Evolutionary conservation across 2,797 vertebrate species (phyloP), one percentile per base, ranked within the genome.

Genomic region (Lophura swinhoii): DNA sequence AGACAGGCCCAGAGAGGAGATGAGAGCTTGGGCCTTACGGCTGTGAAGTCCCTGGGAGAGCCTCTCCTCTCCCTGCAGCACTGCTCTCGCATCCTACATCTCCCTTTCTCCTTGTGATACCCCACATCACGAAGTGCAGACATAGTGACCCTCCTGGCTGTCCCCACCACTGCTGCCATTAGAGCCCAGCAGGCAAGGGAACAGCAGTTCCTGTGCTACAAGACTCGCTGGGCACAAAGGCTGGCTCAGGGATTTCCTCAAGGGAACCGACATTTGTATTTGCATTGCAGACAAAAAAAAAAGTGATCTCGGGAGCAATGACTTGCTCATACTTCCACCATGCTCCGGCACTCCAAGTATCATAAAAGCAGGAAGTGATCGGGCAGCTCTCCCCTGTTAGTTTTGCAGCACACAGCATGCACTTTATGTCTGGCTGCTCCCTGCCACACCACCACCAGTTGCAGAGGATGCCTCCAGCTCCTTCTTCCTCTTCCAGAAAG

Each of bases 391-490:
- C 31, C 66, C 17, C 51, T 68, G 46, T 77, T 69, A 49, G 84
- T 91, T 83, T 86, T 66, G 64, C 63, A 67, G 80, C 7, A 39
- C 69, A 86, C 83, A 91, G 71, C 48, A 59, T 63, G 75, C 72
- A 79, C 88, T 83, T 29, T 66, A 28, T 5, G 70, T 72, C 91
- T 84, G 35, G 82, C 74, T 66, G 31, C 44, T 95, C 95, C 33
- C 33, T 33, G 33, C 33, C 33, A 33, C 33, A 33, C 33, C 56
- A 59, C 43, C 88, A 46, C 41, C 0, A 11, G 83, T 69, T 46
- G 87, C 82, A 91, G 58, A 41, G 75, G 74, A 37, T 7, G 10
- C 73, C 84, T 29, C 88, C 83, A 92, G 73, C 48, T 56, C 75
- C 2, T 12, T n/a, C 31, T 21, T 56, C 53, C 29, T 55, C 31